These are phyloP conservation scores for Orestias chungarensis DNA, from an alignment of 2,797 vertebrate genomes.

Conservation along the genomic window DNA sequence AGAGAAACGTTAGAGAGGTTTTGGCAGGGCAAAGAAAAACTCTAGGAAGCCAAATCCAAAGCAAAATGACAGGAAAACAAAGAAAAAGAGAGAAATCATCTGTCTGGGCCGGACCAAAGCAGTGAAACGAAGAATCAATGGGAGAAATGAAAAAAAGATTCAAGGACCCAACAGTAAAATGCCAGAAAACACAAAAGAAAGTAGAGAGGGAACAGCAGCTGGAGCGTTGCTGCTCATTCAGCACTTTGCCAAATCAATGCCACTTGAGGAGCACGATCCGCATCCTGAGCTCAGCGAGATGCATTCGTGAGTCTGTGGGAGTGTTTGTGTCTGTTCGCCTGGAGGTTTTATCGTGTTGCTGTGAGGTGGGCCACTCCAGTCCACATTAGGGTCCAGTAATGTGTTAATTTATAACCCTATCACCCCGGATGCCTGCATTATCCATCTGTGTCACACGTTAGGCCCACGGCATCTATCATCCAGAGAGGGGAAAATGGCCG, in stretches of 20 bases:
- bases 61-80: constrained; percentile 13
- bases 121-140: constrained; percentile 5
- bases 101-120: constrained; percentile 8
- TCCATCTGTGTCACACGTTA: constrained; percentile 96
- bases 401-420: constrained; percentile 99
- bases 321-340: constrained; percentile 49
- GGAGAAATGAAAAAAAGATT: constrained; percentile 7
- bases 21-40: constrained; percentile 32
- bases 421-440: constrained; percentile 89
- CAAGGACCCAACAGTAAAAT: constrained; percentile 58
- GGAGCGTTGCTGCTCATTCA: constrained; percentile 95
- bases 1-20: constrained; percentile 41
- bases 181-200: constrained; percentile 61
- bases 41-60: constrained; percentile 3
- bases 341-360: constrained; percentile 60
- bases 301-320: constrained; percentile 79
- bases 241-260: constrained; percentile 99
- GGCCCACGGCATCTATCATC: constrained; percentile 95
- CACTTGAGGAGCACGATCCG: constrained; percentile 95
- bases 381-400: constrained; percentile 96
- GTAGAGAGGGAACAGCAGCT: constrained; percentile 82
- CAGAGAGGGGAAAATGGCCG: constrained; percentile 59
- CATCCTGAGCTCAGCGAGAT: constrained; percentile 90
- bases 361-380: constrained; percentile 84
- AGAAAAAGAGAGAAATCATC: constrained; percentile 24